A percentile compares a stretch with the other conserved stretches of the same genome.
These are phyloP conservation scores for Limanda limanda DNA, from an alignment of 2,113 vertebrate genomes.

Conservation along the genomic window DNA sequence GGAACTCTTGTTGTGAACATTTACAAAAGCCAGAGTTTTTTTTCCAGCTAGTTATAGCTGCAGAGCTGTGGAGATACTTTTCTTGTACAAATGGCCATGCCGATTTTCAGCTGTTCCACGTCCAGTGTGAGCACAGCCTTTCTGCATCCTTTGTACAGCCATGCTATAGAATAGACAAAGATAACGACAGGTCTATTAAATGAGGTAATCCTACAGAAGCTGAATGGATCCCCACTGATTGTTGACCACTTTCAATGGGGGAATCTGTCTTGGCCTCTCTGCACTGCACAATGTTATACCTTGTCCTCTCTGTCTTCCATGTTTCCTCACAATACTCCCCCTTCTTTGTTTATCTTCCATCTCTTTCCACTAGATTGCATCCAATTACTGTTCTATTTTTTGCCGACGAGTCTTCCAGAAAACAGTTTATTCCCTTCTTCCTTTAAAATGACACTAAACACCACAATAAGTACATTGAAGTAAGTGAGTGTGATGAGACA, in stretches of 20 bases:
- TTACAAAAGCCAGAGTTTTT: background rate
- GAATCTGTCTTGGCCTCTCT: background rate
- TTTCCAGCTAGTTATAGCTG: no score
- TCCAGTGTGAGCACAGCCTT: background rate
- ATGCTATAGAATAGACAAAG: background rate
- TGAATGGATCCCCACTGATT: background rate
- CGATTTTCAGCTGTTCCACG: background rate
- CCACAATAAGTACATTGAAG: background rate
- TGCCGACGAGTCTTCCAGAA: constrained; percentile 8
- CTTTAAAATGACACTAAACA: constrained; percentile 1
- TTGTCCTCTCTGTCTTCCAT: background rate
- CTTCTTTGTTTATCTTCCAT: background rate
- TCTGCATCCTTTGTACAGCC: background rate
- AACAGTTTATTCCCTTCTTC: constrained; percentile 2
- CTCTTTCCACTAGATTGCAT: constrained; percentile 35
- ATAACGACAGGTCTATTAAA: constrained; percentile 1
- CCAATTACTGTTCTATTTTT: constrained; percentile 35
- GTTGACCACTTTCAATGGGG: background rate
- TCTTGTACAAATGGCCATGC: background rate
- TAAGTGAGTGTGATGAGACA: background rate
- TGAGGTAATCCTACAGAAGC: background rate
- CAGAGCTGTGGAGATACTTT: no score
- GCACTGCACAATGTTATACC: background rate
- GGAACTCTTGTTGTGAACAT: background rate
- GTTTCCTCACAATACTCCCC: background rate